Evolutionary conservation across 2,888 invertebrate species (phyloP), one percentile per base, ranked within the genome.

Genomic region (Trichopria drosophilae): DNA sequence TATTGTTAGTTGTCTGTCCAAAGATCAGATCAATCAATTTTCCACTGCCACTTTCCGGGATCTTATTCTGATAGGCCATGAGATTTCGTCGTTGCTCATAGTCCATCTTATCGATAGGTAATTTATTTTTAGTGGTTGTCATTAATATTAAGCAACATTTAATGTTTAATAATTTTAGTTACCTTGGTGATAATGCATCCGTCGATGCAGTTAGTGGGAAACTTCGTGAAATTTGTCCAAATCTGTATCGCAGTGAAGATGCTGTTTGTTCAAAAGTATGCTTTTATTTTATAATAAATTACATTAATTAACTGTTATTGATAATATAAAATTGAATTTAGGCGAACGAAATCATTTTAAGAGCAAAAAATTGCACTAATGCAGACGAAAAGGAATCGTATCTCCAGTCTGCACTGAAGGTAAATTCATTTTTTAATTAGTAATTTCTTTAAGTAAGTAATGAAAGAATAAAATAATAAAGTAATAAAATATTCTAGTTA

Each of bases 181-280:
- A 98, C 77, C 81, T 99, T 13, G 88, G 88, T 48, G 98, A 99
- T 73, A 93, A 95, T 72, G 96, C 97, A 1, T 92, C 93, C 1
- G 93, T 96, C 2, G 93, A 93, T 71, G 86, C 91, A 1, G 92
- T 99, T 55, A 96, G 93, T 53, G 80, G 83, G 18, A 88, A 88
- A 68, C 77, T 99, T 45, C 81, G 96, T 36, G 89, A 93, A 65
- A 83, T 93, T 1, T 99, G 98, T 68, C 98, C 99, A 0, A 88
- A 89, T 62, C 80, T 99, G 19, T 99, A 96, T 73, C 87, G 90
- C 57, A 87, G 87, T 65, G 97, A 98, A 79, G 98, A 99, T 77
- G 97, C 96, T 3, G 90, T 93, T 9, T 93, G 93, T 65, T 93
- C 96, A 2, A 96, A 96, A 80, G 93, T 92, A 75, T 15, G 6